Evolutionary conservation across 2,113 vertebrate genomes (phyloP).

Genomic region (Pollimyrus isidori): DNA sequence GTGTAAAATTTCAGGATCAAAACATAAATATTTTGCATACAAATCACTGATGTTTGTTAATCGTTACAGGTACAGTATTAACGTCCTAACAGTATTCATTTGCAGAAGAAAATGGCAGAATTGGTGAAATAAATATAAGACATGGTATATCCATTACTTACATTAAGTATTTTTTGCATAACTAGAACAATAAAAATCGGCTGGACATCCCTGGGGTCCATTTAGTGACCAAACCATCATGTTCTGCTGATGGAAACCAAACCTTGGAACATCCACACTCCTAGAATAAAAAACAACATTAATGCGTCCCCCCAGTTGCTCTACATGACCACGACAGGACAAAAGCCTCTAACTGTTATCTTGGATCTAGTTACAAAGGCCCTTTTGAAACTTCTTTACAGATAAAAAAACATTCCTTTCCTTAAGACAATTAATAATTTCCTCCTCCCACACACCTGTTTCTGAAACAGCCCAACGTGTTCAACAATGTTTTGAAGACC

Average conservation of each 20-base stretch:
- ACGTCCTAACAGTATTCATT: slow-evolving; percentile 6
- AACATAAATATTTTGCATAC: slow-evolving; percentile 28
- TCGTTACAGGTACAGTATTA: slow-evolving; percentile 11
- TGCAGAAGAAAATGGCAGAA: not conserved
- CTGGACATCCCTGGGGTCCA: not conserved
- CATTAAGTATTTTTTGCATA: slow-evolving; percentile 14
- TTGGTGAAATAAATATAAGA: not conserved
- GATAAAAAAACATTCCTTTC: slow-evolving; percentile 27
- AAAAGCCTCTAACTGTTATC: not conserved
- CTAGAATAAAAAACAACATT: not conserved
- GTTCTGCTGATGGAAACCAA: slow-evolving; percentile 9
- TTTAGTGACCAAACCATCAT: slow-evolving; percentile 6
- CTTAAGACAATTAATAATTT: slow-evolving; percentile 34
- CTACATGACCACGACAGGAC: not conserved
- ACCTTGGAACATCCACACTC: not conserved
- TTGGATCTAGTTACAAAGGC: slow-evolving; percentile 23
- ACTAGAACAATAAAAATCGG: slow-evolving; percentile 14
- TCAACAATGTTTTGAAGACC: slow-evolving; percentile 25
- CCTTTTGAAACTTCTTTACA: slow-evolving; percentile 18
- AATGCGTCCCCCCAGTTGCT: not conserved
- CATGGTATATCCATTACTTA: not conserved
- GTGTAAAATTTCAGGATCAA: slow-evolving; percentile 56
- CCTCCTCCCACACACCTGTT: slow-evolving; percentile 5
- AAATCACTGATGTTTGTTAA: slow-evolving; percentile 26
- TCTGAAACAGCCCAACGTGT: slow-evolving; percentile 23